Evolutionary conservation across 2,113 vertebrate genomes (phyloP), one percentile per base, ranked within the genome.

Genomic region (Saccopteryx bilineata): DNA sequence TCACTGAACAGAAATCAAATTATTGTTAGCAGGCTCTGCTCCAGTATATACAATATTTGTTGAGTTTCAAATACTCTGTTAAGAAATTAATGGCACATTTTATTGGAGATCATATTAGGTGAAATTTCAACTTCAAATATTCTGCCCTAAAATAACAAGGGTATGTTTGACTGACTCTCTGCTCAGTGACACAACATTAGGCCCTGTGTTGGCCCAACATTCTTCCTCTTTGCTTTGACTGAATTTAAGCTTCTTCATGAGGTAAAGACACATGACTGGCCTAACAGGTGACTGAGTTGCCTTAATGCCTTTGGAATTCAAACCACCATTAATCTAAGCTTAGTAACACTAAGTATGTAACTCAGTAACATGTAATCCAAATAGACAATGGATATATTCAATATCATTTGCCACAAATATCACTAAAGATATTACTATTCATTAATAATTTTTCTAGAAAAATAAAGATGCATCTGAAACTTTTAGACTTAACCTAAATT

Each of bases 161-260:
- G 39, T 79, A 31, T 72, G 5, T 87, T 90, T 75, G 28, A 66
- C 10, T 33, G 68, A 89, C 52, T 61, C 46, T 79, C 54, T 96
- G 56, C 46, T 87, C 21, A 56, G 15, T 79, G 69, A 92, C 84
- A 95, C 31, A 82, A 39, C 39, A 39, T 39, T 39, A 39, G 39
- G 39, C 39, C 39, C 39, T 39, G 39, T 39, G 39, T 12, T 61
- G 19, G 9, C 9, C n/a, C 87, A 65, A 66, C n/a, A 76, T 90
- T 84, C 56, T 60, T 52, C 11, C 52, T 8, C 54, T 74, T 82
- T 33, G 23, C 63, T 92, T 54, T 78, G 76, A 54, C 13, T 82
- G 72, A 80, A 65, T 87, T 71, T 97, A 97, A 97, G 92, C 95
- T 96, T 93, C 56, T 90, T 52, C 78, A 19, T 90, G 96, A 82